Base-by-base conservation (phyloP, 2,797 vertebrate species). In the Crenuchus spilurus region DNA sequence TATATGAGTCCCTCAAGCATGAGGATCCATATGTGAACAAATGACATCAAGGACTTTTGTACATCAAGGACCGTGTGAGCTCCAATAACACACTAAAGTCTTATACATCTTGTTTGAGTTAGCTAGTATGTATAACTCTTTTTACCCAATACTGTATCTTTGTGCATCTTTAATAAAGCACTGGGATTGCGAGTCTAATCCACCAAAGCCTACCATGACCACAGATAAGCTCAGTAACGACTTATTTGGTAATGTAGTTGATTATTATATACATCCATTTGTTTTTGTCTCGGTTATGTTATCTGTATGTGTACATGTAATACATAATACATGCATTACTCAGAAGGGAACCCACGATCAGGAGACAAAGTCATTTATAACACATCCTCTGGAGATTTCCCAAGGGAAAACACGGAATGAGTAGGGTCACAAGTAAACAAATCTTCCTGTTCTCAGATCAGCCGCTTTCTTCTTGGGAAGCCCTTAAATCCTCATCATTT, bases 1-100 rank as follows among this genome's bases (percentile, higher is more conserved):
- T 35, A 10, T 22, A 39, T 44, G 39, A n/a, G n/a, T n/a, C 51
- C 57, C 62, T 11, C 33, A 55, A 55, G 69, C 26, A 55, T 67
- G 65, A 6, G 26, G 26, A 11, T 52, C 13, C 51, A 52, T 13
- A 52, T 52, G 52, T 62, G 55, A 81, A 78, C 64, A 57, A 37
- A 76, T 66, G 61, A 66, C 54, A 72, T 61, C 24, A 14, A n/a
- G n/a, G n/a, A n/a, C 30, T 49, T 33, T 61, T 49, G 58, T 55
- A 24, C 67, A 42, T 66, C 51, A 46, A 26, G 41, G 41, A 48
- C n/a, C 48, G 61, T 26, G 9, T 20, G 22, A 73, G 57, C 60
- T 55, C 18, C 64, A 76, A 46, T 51, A 63, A 63, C 26, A 46
- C 49, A 41, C 41, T 69, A 20, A 44, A 76, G 30, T n/a, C n/a